These are phyloP conservation scores for Arothron firmamentum DNA, from an alignment of 2,113 vertebrate species.

Conservation along the genomic window DNA sequence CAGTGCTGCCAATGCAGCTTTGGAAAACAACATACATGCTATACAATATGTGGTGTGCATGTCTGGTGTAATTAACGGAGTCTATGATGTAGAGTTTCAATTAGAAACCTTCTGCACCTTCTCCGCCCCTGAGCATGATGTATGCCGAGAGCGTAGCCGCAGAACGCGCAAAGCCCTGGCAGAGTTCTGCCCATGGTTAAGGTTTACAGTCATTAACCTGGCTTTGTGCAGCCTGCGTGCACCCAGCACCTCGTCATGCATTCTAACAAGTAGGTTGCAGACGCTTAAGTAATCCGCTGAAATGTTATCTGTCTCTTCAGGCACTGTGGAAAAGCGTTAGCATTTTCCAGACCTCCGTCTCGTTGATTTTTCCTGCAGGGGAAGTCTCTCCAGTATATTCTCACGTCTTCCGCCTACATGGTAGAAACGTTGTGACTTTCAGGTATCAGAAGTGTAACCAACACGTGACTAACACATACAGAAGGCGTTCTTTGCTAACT, in stretches of 20 bases:
- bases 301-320: conserved; percentile 73
- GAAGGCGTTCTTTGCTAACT: neutral
- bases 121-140: conserved; percentile 3
- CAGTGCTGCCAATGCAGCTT: neutral
- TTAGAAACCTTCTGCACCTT: too few relatives aligned
- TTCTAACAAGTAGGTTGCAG: conserved; percentile 76
- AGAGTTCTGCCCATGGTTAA: conserved; percentile 26
- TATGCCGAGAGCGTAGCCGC: conserved; percentile 11
- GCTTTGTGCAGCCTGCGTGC: conserved; percentile 36
- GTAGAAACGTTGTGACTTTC: too few relatives aligned
- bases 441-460: neutral
- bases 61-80: neutral
- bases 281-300: conserved; percentile 77
- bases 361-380: conserved; percentile 49
- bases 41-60: conserved; percentile 5
- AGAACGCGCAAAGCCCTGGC: conserved; percentile 26
- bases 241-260: conserved; percentile 62
- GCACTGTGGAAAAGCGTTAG: conserved; percentile 51
- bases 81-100: conserved; percentile 11
- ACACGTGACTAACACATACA: too few relatives aligned
- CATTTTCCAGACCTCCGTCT: conserved; percentile 67
- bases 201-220: conserved; percentile 40
- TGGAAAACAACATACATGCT: neutral
- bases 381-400: too few relatives aligned
- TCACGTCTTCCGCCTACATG: too few relatives aligned